phyloP scores from a whole-genome alignment of 2,797 vertebrate genomes.

The Babyrousa celebensis region DNA sequence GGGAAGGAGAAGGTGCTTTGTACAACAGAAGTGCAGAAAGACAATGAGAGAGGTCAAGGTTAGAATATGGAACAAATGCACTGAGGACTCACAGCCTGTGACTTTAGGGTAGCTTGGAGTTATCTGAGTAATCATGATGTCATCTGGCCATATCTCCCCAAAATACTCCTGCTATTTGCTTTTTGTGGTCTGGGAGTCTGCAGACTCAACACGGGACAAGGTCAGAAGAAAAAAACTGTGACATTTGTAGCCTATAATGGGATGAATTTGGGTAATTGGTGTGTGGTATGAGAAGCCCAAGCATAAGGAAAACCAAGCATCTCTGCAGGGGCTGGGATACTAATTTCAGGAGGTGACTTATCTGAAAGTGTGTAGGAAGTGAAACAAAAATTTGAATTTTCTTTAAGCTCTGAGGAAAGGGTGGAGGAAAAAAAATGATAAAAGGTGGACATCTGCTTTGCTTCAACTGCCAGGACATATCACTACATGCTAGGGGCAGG shows the following conservation, averaged over 20 bases:
- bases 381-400: conserved; percentile 62
- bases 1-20: neutral
- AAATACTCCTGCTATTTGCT: conserved; percentile 55
- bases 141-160: neutral
- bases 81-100: neutral
- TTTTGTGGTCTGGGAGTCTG: conserved; percentile 62
- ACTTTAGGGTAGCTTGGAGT: neutral
- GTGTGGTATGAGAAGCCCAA: conserved; percentile 57
- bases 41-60: neutral
- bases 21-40: neutral
- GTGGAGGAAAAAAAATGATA: conserved; percentile 80
- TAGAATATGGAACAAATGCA: conserved; percentile 16
- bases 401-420: conserved; percentile 79
- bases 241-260: conserved; percentile 54
- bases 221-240: conserved; percentile 64
- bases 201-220: conserved; percentile 61
- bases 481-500: conserved; percentile 57
- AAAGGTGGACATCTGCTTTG: conserved; percentile 81
- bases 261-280: conserved; percentile 59
- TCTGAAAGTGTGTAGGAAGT: conserved; percentile 68
- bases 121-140: conserved; percentile 65
- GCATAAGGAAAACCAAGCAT: conserved; percentile 46
- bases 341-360: conserved; percentile 58
- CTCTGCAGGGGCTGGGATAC: neutral
- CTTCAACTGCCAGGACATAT: conserved; percentile 76